Percentiles rank a stretch among this genome's conserved stretches.
Conservation (phyloP, 2,888 invertebrate species). For the Scelioninae gen. 1 region DNA sequence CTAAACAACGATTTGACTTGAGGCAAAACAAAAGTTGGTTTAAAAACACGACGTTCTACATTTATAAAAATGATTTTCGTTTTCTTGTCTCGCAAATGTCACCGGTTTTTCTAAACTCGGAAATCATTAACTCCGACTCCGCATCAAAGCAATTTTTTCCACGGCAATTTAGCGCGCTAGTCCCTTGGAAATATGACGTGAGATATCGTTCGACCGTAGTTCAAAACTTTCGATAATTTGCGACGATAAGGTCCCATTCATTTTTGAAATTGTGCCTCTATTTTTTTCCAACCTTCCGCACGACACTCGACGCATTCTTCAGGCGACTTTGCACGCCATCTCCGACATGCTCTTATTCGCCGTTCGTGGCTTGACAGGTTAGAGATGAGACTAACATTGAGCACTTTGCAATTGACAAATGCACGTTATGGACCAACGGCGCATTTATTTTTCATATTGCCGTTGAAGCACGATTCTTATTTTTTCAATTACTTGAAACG, state of each 20-base stretch:
- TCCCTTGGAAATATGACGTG: not conserved
- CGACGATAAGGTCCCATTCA: slow-evolving; percentile 22
- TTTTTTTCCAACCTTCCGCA: slow-evolving; percentile 16
- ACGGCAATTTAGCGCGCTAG: not conserved
- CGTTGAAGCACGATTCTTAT: slow-evolving; percentile 1
- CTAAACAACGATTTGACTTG: too few relatives aligned
- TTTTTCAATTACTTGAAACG: slow-evolving; percentile 15
- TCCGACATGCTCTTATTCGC: slow-evolving; percentile 11
- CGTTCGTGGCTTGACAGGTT: slow-evolving; percentile 1
- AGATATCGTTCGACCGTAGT: slow-evolving; percentile 5
- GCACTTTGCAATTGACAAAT: slow-evolving; percentile 29
- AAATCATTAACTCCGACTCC: not conserved
- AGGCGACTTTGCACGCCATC: slow-evolving; percentile 24
- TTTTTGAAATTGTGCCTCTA: slow-evolving; percentile 24
- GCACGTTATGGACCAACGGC: slow-evolving; percentile 6
- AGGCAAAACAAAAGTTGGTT: too few relatives aligned
- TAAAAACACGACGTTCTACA: too few relatives aligned
- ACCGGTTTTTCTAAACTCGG: not conserved
- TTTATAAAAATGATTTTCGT: not conserved
- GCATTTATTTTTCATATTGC: slow-evolving; percentile 28
- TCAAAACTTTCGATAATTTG: slow-evolving; percentile 22
- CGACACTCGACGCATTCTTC: slow-evolving; percentile 19
- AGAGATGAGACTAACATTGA: slow-evolving; percentile 4
- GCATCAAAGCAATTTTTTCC: not conserved
- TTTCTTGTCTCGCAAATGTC: not conserved